phyloP scores from a whole-genome alignment of 2,113 vertebrate species.

The Phyllostomus discolor region DNA sequence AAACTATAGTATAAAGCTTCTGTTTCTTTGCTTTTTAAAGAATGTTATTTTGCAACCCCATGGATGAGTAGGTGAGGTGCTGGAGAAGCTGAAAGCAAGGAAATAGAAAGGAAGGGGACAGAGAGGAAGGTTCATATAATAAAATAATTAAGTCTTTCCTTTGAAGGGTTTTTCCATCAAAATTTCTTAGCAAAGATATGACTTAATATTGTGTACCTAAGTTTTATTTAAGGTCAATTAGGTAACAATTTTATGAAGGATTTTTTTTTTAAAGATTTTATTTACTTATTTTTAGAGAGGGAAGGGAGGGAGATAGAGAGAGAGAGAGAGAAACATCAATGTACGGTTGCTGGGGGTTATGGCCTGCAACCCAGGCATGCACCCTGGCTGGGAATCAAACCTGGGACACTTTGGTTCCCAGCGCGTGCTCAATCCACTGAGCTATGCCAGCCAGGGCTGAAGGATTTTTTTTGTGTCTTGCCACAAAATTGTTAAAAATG shows the following conservation, averaged over 20 bases:
- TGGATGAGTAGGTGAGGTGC: neutral
- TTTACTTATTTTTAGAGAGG: too few species aligned
- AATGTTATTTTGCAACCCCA: constrained; percentile 26
- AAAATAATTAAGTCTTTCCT: neutral
- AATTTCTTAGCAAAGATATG: neutral
- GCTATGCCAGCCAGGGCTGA: too few species aligned
- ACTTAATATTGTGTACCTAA: constrained; percentile 16
- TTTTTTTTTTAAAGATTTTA: too few species aligned
- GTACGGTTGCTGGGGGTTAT: too few species aligned
- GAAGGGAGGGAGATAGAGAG: too few species aligned
- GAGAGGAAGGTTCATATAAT: neutral
- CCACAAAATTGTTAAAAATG: neutral
- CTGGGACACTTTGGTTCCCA: too few species aligned
- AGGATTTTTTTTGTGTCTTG: neutral
- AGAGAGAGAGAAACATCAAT: too few species aligned
- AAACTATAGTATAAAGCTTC: neutral
- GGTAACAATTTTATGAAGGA: neutral
- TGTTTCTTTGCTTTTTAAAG: neutral
- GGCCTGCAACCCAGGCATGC: too few species aligned
- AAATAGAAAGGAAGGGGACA: neutral
- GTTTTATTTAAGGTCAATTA: constrained; percentile 30
- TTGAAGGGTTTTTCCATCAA: neutral
- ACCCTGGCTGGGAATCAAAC: too few species aligned
- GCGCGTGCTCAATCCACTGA: too few species aligned
- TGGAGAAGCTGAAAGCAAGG: neutral